Base-by-base conservation (phyloP, 92 coral and sea anemone species). In the Montipora capitata region DNA sequence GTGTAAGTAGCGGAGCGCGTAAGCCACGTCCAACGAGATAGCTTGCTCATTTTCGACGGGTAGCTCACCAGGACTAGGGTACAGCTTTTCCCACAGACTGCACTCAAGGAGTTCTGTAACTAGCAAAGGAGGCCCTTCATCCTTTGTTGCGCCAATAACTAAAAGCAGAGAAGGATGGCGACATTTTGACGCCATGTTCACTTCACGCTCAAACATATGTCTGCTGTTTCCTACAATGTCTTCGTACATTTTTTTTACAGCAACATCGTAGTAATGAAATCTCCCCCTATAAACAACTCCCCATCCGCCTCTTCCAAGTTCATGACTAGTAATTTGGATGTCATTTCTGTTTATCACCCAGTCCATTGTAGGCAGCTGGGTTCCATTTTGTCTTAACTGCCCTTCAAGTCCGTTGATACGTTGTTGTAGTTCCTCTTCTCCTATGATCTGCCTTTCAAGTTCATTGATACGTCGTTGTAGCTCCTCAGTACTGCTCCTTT, bases 91-190 rank as follows among this genome's bases (percentile, higher is more conserved):
- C 18, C 98, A 93, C 2, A 96, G 89, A 74, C 94, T 94, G 38
- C 95, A 76, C 78, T 93, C 95, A 42, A 96, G 91, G 43, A 89
- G 90, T 68, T 96, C 99, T 3, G 99, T 94, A 67, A 96, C 91
- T 15, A 96, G 89, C 4, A 95, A 94, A 4, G 78, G 68, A 4
- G 78, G 68, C 59, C 59, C 18, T 54, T 94, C 92, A 18, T 94
- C 99, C 63, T 85, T 91, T 18, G 98, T 93, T n/a, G 99, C 99
- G 18, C 98, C 99, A 3, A 94, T 94, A 68, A 96, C 93, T 72
- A 91, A 96, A 10, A 96, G 74, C 6, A 96, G 83, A 79, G 94
- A 94, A 38, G 99, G 99, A 83, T 96, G 99, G 3, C 99, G 91
- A 56, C 98, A 92, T 11, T 95, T 90, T 18, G 99, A 87, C 2